These are phyloP conservation scores for Ginglymostoma cirratum DNA, from an alignment of 2,113 vertebrate genomes.

Conservation along the genomic window DNA sequence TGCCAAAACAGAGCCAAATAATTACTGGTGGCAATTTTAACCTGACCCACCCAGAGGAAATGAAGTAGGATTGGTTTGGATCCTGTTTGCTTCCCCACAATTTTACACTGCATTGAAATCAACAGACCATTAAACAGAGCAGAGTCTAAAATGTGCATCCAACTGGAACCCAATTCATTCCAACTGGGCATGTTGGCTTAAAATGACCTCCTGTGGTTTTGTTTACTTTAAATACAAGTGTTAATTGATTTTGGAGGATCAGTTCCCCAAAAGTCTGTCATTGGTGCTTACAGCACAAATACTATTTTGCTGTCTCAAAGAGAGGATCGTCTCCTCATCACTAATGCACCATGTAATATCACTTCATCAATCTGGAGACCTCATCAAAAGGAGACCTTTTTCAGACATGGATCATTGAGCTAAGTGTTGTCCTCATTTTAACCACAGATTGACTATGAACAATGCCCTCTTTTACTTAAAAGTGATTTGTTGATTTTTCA, in stretches of 20 bases:
- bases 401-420: neutral
- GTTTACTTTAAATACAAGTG: neutral
- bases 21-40: neutral
- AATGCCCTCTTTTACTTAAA: neutral
- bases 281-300: neutral
- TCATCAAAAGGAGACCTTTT: neutral
- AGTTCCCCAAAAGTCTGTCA: neutral
- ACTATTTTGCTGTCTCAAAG: neutral
- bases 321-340: neutral
- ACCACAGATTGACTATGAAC: neutral
- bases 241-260: neutral
- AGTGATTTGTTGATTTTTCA: neutral
- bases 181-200: neutral
- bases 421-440: neutral
- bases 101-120: neutral
- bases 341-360: neutral
- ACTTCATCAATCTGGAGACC: neutral
- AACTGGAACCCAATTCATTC: neutral
- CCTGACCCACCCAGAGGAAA: neutral
- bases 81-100: neutral
- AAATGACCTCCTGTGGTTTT: conserved; percentile 3
- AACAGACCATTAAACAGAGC: neutral
- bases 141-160: neutral
- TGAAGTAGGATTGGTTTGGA: neutral
- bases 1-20: neutral